phyloP scores from a whole-genome alignment of 2,113 vertebrate species.

The Irena cyanogastra region DNA sequence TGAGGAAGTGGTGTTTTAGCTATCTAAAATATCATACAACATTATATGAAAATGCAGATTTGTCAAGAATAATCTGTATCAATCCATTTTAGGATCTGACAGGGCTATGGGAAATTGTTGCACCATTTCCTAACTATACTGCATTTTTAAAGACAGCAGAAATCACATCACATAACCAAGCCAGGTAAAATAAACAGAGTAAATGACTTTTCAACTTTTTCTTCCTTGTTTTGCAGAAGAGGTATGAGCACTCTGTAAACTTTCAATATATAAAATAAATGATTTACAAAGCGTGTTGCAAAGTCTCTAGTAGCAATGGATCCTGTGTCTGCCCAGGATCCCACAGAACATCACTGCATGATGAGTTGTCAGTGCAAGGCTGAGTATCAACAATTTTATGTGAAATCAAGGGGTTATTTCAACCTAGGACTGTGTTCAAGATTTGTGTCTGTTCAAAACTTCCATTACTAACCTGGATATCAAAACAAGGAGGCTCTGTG shows the following conservation, averaged over 20 bases:
- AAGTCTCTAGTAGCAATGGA: background rate
- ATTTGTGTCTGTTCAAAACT: background rate
- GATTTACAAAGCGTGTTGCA: background rate
- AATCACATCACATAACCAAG: background rate
- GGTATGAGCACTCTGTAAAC: background rate
- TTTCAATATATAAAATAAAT: background rate
- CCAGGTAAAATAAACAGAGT: background rate
- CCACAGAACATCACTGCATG: background rate
- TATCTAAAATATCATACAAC: background rate
- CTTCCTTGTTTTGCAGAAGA: background rate
- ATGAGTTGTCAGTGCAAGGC: background rate
- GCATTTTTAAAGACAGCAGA: background rate
- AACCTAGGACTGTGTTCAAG: background rate
- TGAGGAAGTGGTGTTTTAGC: background rate
- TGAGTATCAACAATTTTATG: background rate
- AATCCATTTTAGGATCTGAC: background rate
- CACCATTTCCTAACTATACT: background rate
- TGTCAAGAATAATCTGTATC: background rate
- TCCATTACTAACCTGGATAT: background rate
- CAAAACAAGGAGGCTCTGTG: background rate
- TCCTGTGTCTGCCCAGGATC: background rate
- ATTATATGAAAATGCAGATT: background rate
- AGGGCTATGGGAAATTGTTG: background rate
- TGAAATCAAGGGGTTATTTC: background rate
- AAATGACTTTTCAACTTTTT: background rate